Percentiles rank a stretch among this genome's conserved stretches.
Conservation (phyloP, 2,888 invertebrate species). For the Polyommatus iphigenia region DNA sequence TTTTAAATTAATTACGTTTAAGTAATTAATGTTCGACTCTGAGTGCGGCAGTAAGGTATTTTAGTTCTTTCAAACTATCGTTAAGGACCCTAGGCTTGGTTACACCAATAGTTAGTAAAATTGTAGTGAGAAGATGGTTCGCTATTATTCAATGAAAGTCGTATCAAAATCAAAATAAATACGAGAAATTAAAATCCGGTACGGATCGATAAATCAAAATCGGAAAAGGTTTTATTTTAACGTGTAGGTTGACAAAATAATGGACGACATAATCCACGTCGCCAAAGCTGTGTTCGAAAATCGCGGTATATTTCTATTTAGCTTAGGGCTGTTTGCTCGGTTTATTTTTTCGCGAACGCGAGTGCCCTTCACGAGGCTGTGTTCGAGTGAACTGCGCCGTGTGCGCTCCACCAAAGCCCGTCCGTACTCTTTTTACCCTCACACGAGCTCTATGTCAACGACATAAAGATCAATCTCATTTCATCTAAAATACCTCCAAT, state of each 20-base stretch:
- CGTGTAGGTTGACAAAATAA: background rate
- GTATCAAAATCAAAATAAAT: background rate
- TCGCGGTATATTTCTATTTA: constrained; percentile 59
- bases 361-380: constrained; percentile 65
- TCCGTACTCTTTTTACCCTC: background rate
- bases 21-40: no score
- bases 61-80: background rate
- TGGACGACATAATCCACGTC: background rate
- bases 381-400: constrained; percentile 58
- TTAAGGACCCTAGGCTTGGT: no score
- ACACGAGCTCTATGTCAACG: background rate
- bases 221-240: background rate
- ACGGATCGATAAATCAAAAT: background rate
- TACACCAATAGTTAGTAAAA: no score
- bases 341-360: constrained; percentile 67
- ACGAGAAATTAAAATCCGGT: background rate
- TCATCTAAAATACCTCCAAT: background rate
- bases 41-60: no score
- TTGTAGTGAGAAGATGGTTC: no score
- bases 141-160: no score
- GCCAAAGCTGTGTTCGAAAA: constrained; percentile 53
- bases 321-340: constrained; percentile 65
- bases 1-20: no score
- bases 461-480: background rate
- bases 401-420: constrained; percentile 51